Evolutionary conservation across 2,888 invertebrate species (phyloP), one percentile per base, ranked within the genome.

Genomic region (Stenolophus ochropezus): DNA sequence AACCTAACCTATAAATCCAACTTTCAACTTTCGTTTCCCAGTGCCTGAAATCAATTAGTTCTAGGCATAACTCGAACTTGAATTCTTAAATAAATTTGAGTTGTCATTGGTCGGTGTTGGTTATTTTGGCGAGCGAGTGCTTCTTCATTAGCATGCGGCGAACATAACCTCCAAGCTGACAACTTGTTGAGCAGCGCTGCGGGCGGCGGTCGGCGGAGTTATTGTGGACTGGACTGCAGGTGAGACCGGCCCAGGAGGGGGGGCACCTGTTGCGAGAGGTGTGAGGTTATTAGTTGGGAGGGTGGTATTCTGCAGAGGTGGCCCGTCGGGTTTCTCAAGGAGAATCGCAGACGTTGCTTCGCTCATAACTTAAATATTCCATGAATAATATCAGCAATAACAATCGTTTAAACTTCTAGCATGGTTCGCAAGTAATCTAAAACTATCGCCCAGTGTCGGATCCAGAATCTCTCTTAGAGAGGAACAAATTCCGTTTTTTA

Each of bases 151-250:
- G 33, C 79, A 79, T 79, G 79, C 65, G 47, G 65, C 42, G 65
- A 33, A 61, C 79, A 25, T 69, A 69, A 69, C 65, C 65, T 69
- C 65, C 65, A 69, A 69, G 65, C 65, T 71, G 79, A 79, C 79
- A 79, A 79, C 79, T 79, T 79, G 79, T 79, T 79, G 79, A 79
- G 69, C 71, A 79, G 79, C 79, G 79, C 79, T 79, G 51, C 79
- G 51, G 79, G 79, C 79, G 79, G 69, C 79, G 51, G 16, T 33
- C 18, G 47, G n/a, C 25, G 27, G 58, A 79, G 69, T 79, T 79
- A 79, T 79, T 79, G 61, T 61, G 61, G 23, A 61, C 61, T 61
- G 61, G 61, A 61, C 61, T 61, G 56, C 56, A 21, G 56, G 18
- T 8, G 18, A 21, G 56, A 8, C 33, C 11, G 61, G 23, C n/a